Base-by-base conservation (phyloP, 1,140 invertebrate genomes). In the Andricus grossulariae region DNA sequence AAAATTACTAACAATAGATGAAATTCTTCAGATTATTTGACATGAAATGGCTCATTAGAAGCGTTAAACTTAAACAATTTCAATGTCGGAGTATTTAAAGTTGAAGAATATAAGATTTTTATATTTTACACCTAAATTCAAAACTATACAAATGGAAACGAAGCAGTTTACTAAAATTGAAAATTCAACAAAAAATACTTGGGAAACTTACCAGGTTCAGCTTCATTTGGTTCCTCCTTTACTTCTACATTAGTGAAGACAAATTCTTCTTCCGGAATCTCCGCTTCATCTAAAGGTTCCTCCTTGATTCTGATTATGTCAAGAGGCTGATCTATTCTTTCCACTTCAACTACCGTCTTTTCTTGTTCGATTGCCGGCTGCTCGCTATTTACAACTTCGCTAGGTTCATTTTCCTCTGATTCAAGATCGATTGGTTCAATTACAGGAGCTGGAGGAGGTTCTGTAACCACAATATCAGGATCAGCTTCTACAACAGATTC, bases 291-390 rank as follows among this genome's bases (percentile, higher is more conserved):
- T 51, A 79, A 52, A 10, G 89, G 90, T 75, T 91, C 88, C 8
- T 91, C 83, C 80, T 94, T 94, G 50, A 94, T 90, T 73, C 94
- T 93, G 21, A 94, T 92, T 82, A 94, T 93, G 74, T 93, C 93
- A 21, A 88, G 84, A 11, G 82, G 72, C n/a, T 77, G 80, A 3
- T 71, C 81, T 51, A 71, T 13, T 50, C 50, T 51, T 73, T 80
- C 80, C 19, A 77, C 74, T 10, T 50, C 71, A 66, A 80, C 71
- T 32, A 49, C 19, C 2, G 73, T 70, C 19, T 79, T 72, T 10
- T 94, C 93, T 16, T 79, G 74, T 18, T 82, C 79, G 5, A 32
- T 66, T 25, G 45, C 32, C 7, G 25, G 13, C 21, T 75, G 6
- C 1, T 81, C 57, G 50, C 70, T 71, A 8, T 75, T 75, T 6